Base-by-base conservation (phyloP, 1,140 invertebrate genomes). In the Belonocnema kinseyi region DNA sequence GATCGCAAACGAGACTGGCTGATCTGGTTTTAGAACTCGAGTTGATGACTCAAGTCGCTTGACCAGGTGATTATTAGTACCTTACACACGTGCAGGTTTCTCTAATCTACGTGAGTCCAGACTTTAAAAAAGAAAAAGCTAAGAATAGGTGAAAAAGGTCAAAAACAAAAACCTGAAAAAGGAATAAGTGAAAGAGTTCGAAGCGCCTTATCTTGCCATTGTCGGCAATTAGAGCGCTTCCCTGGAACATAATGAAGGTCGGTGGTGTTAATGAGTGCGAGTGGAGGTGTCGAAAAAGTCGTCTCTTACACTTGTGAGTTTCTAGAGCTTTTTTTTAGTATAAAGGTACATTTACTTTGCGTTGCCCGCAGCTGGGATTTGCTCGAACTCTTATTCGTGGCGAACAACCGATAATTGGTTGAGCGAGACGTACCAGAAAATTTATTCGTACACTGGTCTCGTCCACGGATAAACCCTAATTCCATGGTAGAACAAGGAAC, bases 201-300 rank as follows among this genome's bases (percentile, higher is more conserved):
- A 66, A 74, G 46, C 74, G 53, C 74, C 53, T 61, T 72, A 71
- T 75, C 72, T 50, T 58, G 77, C 74, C 80, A 88, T 88, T 87
- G 88, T 86, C 85, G 86, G 87, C 88, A 90, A 90, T 90, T 90
- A 90, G 88, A 84, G 84, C 74, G 84, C 78, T 84, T 79, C 79
- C 77, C 75, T 79, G 78, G 83, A 87, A 89, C 88, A 87, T 89
- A 90, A 89, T 91, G 90, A 91, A 91, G 89, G 77, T 84, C 77
- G 74, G 17, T 50, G 74, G 89, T 85, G 89, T 90, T 90, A 90
- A 91, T 88, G 86, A 88, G 86, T 79, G 79, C 85, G 83, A 61
- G 77, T 50, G 73, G 76, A 90, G 85, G 88, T 89, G 89, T 89
- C 81, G 87, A 85, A 85, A 72, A 77, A 80, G 80, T 82, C 80